Percentiles rank a stretch among this genome's conserved stretches.
phyloP scores from a whole-genome alignment of 2,113 vertebrate genomes.

The Polypterus senegalus region DNA sequence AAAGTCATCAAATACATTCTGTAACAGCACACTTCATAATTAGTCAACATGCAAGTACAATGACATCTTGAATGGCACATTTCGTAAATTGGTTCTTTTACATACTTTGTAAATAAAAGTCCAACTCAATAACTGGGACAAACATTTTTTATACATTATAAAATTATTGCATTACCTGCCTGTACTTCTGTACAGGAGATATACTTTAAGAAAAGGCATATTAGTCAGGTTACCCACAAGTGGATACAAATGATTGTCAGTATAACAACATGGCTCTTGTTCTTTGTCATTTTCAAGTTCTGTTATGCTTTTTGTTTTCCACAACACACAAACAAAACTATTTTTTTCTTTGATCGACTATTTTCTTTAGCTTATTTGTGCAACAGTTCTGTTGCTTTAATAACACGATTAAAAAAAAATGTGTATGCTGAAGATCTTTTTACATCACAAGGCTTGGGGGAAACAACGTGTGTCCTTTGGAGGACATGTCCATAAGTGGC shows the following conservation, averaged over 20 bases:
- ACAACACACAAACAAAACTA: not conserved
- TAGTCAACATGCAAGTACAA: conserved; percentile 69
- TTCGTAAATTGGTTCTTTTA: conserved; percentile 46
- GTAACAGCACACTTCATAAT: conserved; percentile 46
- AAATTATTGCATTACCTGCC: conserved; percentile 58
- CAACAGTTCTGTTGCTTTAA: too few relatives aligned
- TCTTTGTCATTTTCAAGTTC: conserved; percentile 15
- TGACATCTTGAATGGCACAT: conserved; percentile 59
- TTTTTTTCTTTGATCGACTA: too few relatives aligned
- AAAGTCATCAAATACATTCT: conserved; percentile 52
- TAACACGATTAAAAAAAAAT: too few relatives aligned
- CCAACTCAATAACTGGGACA: conserved; percentile 43
- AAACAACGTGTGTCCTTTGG: too few relatives aligned
- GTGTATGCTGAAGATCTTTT: too few relatives aligned
- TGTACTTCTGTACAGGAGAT: conserved; percentile 39
- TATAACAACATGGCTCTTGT: conserved; percentile 36
- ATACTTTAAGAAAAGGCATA: conserved; percentile 38
- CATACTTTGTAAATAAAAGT: conserved; percentile 38
- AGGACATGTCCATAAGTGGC: too few relatives aligned
- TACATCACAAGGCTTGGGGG: too few relatives aligned
- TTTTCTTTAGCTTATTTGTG: too few relatives aligned
- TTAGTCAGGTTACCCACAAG: conserved; percentile 27
- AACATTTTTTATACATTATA: conserved; percentile 49
- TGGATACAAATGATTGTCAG: conserved; percentile 66
- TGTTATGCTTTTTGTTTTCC: not conserved